These are phyloP conservation scores for Antedon bifida DNA, from an alignment of 35 echinoderm and acorn worm species.

Conservation along the genomic window DNA sequence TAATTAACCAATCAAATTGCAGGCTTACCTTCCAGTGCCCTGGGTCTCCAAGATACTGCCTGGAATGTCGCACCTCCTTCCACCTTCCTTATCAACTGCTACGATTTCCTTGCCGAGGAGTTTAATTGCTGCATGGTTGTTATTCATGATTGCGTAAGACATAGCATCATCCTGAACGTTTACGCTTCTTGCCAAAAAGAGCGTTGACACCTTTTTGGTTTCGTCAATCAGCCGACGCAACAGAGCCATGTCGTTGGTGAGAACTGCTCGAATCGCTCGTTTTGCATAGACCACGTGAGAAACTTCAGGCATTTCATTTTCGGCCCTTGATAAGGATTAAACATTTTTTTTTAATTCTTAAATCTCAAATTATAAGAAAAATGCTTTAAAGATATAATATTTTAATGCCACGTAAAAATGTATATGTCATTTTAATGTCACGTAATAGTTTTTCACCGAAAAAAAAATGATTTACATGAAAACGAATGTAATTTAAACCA, in stretches of 20 bases:
- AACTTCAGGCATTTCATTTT: conserved; percentile 51
- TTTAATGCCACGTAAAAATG: no score
- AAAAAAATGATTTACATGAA: no score
- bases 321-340: conserved; percentile 32
- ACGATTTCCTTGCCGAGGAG: conserved; percentile 14
- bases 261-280: conserved; percentile 63
- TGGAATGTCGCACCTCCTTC: conserved; percentile 1
- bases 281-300: conserved; percentile 63
- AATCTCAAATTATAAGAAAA: neutral
- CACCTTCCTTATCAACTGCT: neutral
- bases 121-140: conserved; percentile 49
- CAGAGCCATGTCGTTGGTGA: conserved; percentile 60
- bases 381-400: no score
- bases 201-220: conserved; percentile 47
- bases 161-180: conserved; percentile 36
- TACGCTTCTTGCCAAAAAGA: conserved; percentile 41
- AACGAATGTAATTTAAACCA: no score
- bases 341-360: neutral
- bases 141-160: conserved; percentile 44
- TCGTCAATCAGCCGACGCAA: conserved; percentile 24
- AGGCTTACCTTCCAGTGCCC: conserved; percentile 51
- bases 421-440: no score
- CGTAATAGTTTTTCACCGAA: no score
- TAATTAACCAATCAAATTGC: neutral
- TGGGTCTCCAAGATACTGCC: conserved; percentile 25